Percentiles rank a stretch among this genome's conserved stretches.
These are phyloP conservation scores for Ceramica pisi DNA, from an alignment of 2,888 invertebrate species.

Conservation along the genomic window DNA sequence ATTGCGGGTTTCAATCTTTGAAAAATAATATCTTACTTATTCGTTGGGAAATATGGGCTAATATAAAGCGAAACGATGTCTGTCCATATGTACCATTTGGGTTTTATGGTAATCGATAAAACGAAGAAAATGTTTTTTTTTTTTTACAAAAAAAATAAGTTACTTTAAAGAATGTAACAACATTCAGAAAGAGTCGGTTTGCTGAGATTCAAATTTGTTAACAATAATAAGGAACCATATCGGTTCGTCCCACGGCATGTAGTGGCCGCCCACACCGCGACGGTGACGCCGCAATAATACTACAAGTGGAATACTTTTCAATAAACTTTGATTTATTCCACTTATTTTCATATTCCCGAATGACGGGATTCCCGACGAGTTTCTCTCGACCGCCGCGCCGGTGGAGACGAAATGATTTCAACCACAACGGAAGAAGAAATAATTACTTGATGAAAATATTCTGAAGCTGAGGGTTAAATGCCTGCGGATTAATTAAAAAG, in stretches of 20 bases:
- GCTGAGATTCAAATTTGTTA: constrained; percentile 72
- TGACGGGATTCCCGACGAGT: constrained; percentile 51
- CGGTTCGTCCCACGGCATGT: constrained; percentile 78
- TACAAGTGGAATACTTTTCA: constrained; percentile 78
- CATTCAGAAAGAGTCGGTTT: constrained; percentile 44
- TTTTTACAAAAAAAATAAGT: neutral
- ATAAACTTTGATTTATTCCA: constrained; percentile 81
- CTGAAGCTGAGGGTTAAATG: constrained; percentile 12
- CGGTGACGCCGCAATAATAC: constrained; percentile 80
- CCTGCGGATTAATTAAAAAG: constrained; percentile 23
- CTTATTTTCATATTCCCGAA: constrained; percentile 70
- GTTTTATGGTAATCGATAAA: neutral
- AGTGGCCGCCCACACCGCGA: constrained; percentile 75
- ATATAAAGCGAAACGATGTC: neutral
- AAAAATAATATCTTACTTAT: neutral
- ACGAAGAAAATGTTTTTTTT: neutral
- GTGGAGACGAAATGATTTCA: constrained; percentile 7
- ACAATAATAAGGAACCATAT: constrained; percentile 75
- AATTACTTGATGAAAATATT: constrained; percentile 36
- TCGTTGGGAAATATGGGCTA: neutral
- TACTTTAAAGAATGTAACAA: constrained; percentile 20
- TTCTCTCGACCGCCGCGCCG: constrained; percentile 10
- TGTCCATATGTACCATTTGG: neutral
- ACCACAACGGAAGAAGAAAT: constrained; percentile 20
- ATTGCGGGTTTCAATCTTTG: neutral